Base-by-base conservation (phyloP, 2,113 vertebrate genomes). In the Atherinomorus stipes region DNA sequence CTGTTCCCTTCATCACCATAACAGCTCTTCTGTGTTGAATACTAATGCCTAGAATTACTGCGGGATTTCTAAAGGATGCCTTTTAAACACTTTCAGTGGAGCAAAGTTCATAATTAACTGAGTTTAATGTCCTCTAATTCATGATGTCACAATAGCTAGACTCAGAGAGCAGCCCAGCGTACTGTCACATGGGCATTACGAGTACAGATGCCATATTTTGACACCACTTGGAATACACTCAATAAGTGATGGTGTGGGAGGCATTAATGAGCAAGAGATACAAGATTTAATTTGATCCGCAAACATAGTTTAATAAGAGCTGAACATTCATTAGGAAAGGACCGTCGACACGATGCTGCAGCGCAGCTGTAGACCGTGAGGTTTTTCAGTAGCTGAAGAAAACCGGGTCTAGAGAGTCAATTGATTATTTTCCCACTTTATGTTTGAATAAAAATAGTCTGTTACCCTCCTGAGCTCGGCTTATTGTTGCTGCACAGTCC, bases 211-310 rank as follows among this genome's bases (percentile, higher is more conserved):
- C 61, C 81, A 66, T 84, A 72, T 85, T 90, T 84, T 91, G 90
- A 92, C 83, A 83, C 67, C 45, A 87, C 64, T 68, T 76, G n/a
- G 74, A 91, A 89, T 74, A 84, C 64, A 51, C 67, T 67, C 80
- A 42, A 75, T 79, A 87, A 89, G 84, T 85, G 81, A 65, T 47
- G 44, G 74, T 80, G 90, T 92, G 85, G 90, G 89, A 83, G 85
- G 89, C 81, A 86, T 90, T 89, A 89, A 93, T 92, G 83, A 89
- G 81, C 80, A 59, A 51, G 56, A 61, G 62, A 73, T 54, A 78
- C 60, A 66, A 62, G 71, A 79, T 81, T 87, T 74, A 74, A 88
- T 86, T 88, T 86, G 77, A 81, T 80, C 72, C 53, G 28, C 49
- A 78, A 83, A 85, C 83, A 89, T 75, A 83, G 64, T 66, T 76